Base-by-base conservation (phyloP, 92 coral and sea anemone genomes). In the Palythoa grandis region DNA sequence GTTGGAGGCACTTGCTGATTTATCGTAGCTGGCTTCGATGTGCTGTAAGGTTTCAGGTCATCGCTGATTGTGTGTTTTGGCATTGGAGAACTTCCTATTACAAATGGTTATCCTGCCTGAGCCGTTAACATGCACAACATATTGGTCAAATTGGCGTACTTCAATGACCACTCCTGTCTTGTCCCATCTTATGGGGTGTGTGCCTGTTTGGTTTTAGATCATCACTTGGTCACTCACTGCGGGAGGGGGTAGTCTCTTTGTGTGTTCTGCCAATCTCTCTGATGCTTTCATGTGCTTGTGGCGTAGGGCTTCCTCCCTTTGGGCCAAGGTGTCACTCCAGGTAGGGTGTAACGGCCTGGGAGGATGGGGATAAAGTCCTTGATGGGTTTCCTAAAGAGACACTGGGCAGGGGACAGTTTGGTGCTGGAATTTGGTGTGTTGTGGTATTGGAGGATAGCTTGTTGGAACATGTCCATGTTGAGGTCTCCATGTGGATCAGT, bases 381-480 rank as follows among this genome's bases (percentile, higher is more conserved):
- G 72, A 72, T 73, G 43, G 65, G n/a, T n/a, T n/a, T n/a, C 2
- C 68, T 20, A 61, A 82, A 82, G 8, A 82, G 16, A 20, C 77
- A 68, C 15, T 72, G 71, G 14, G 88, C 88, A 3, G 47, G 90
- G 86, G 88, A 90, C 4, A 91, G 91, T 57, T 83, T 72, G 10
- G 91, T 90, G 15, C 57, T 52, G 7, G 93, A 79, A 61, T 75
- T 88, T 2, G 93, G 88, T 7, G 90, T 87, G 88, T 87, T 90
- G 16, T 88, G 70, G 48, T 90, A 90, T 38, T 90, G 91, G n/a
- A 90, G 86, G n/a, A 90, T 76, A 40, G 88, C 91, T 11, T 58
- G 77, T 70, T 90, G 91, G 17, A 87, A 50, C 15, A 70, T 2
- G 74, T 90, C 70, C 0, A 90, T 89, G 84, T 89, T 23, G 19